Evolutionary conservation across 2,888 invertebrate genomes (phyloP), one percentile per base, ranked within the genome.

Genomic region (Pseudococcus jackbeardsleyi): DNA sequence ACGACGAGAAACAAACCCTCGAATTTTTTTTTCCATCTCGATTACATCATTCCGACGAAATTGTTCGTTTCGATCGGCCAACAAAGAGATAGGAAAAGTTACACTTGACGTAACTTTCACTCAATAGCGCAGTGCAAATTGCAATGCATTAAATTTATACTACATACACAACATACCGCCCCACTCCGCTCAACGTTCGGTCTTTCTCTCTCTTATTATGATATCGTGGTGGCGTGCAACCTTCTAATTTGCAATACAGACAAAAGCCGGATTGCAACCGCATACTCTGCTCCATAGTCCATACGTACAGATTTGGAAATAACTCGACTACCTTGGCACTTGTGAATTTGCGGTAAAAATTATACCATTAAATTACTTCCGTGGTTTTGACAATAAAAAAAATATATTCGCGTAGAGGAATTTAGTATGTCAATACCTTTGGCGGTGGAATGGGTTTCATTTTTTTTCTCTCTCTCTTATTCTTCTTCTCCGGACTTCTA

Each of bases 91-190:
- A 72, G 72, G 72, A 72, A 72, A 82, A 82, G 79, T 82, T 82
- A 82, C 79, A 82, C 79, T 82, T 82, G 79, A 82, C 79, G 79
- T 82, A 82, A 82, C 79, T 82, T 82, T 82, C 79, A 82, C 79
- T 46, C 72, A 33, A 33, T 72, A 72, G 79, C 79, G 79, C 79
- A 46, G 79, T 46, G 79, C 79, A 82, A 82, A 82, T 82, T 82
- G 79, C 79, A 82, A 19, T 46, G 79, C 79, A 33, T 82, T 82
- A 46, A 82, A 82, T 82, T 82, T 82, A 82, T 15, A 17, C 39
- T 33, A 77, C 17, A 64, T 19, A 64, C 64, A 64, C 15, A 64
- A 64, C 64, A 9, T 9, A 64, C 9, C 64, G 19, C 22, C 12
- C 64, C 12, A 6, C 22, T 64, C 64, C 22, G 6, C 22, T 22